A percentile compares a stretch with the other conserved stretches of the same genome.
These are phyloP conservation scores for Ceyx erithaca DNA, from an alignment of 2,797 vertebrate species.

Conservation along the genomic window DNA sequence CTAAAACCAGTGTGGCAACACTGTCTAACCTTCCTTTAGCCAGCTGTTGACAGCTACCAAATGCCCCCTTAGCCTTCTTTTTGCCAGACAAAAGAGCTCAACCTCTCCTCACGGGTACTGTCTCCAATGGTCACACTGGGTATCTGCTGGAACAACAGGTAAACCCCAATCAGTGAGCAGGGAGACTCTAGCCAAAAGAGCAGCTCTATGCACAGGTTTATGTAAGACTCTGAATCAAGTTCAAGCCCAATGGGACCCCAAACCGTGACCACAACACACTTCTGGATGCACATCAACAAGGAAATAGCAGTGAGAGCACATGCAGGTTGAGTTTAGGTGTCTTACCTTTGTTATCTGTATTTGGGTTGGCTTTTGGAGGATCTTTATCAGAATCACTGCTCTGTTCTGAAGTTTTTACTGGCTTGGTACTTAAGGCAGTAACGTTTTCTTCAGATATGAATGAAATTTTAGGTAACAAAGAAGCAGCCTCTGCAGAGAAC, in stretches of 20 bases:
- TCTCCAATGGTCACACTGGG: neutral
- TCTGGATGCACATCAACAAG: neutral
- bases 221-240: neutral
- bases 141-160: neutral
- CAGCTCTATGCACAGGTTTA: neutral
- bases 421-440: neutral
- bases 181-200: neutral
- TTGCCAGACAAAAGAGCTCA: neutral
- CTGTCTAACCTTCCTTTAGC: neutral
- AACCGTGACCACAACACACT: neutral
- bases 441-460: slow-evolving; percentile 52
- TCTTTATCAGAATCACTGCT: neutral
- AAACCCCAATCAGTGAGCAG: neutral
- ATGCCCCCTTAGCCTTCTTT: neutral
- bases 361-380: neutral
- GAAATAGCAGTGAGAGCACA: neutral
- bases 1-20: neutral
- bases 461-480: slow-evolving; percentile 72
- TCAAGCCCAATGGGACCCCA: neutral
- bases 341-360: slow-evolving; percentile 22
- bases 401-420: neutral
- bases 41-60: neutral
- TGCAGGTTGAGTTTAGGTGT: neutral
- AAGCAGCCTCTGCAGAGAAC: slow-evolving; percentile 67
- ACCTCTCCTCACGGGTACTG: neutral